Conservation (phyloP, 2,797 vertebrate genomes). For the Amniataba percoides region DNA sequence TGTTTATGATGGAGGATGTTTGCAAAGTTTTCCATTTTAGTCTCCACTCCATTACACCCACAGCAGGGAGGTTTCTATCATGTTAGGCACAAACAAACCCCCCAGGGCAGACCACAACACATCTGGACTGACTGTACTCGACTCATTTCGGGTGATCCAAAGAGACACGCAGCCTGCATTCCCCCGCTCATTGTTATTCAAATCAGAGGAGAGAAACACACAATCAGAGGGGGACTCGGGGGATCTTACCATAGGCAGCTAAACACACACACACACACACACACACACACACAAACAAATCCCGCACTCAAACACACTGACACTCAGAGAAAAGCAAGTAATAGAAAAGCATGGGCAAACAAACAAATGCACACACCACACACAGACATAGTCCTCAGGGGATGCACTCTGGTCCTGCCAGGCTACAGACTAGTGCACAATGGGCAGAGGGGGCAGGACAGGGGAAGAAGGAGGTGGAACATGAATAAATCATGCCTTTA, state of each 20-base stretch:
- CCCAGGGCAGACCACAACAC: conserved; percentile 53
- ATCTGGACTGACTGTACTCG: conserved; percentile 67
- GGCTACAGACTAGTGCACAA: conserved; percentile 56
- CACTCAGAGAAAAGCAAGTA: conserved; percentile 41
- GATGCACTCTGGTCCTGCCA: conserved; percentile 41
- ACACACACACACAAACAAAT: conserved; percentile 11
- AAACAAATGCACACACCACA: conserved; percentile 42
- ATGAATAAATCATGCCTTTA: conserved; percentile 72
- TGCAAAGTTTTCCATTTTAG: conserved; percentile 26
- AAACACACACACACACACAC: conserved; percentile 34
- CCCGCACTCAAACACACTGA: conserved; percentile 40
- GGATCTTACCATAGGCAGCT: conserved; percentile 47
- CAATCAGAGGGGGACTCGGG: conserved; percentile 56
- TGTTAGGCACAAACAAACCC: conserved; percentile 57
- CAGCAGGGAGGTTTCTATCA: conserved; percentile 52
- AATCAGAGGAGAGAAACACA: conserved; percentile 72
- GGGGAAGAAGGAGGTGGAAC: conserved; percentile 59
- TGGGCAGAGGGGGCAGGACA: conserved; percentile 49
- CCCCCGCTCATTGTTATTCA: conserved; percentile 79
- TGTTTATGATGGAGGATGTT: conserved; percentile 24
- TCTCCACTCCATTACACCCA: conserved; percentile 54
- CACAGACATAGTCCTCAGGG: conserved; percentile 34
- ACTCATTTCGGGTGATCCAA: conserved; percentile 59
- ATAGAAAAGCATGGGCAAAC: conserved; percentile 27
- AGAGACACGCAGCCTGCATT: conserved; percentile 67